Base-by-base conservation (phyloP, 2,113 vertebrate species). In the Loxodonta africana region DNA sequence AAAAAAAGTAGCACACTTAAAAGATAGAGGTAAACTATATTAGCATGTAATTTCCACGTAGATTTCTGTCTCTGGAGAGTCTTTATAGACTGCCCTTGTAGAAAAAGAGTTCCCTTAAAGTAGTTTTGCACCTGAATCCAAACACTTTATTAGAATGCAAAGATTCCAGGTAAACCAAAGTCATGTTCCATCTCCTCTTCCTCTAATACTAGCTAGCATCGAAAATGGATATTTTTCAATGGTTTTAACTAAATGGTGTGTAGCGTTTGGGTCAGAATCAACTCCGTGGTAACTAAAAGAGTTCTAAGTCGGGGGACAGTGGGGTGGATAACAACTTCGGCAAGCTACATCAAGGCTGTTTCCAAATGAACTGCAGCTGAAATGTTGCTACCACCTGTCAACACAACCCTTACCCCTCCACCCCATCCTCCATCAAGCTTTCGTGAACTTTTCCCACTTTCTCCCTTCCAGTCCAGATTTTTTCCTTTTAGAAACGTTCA, bases 91-190 rank as follows among this genome's bases (percentile, higher is more conserved):
- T 88, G 37, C n/a, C 57, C 53, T 48, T 26, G 30, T 4, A 91
- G 28, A 46, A 78, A 82, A 83, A 77, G 83, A 65, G n/a, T 84
- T 95, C 44, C 76, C 48, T 63, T 82, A 23, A 95, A 69, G 71
- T 20, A 69, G 46, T 33, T 88, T 78, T 46, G 21, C 21, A 48
- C 7, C 71, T 73, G 14, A 76, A 77, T 62, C 7, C 6, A 91
- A 81, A 85, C 63, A 46, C 2, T 46, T 9, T 41, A 88, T 73
- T 41, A 53, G 21, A 81, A 41, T 37, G 95, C 60, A 62, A 83
- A 95, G 85, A 89, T 90, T 82, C 5, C 26, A 69, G 37, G 51
- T 83, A 86, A 88, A 62, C 30, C 5, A 17, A 91, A 91, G 63
- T 69, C 11, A 57, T 80, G 25, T 77, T 90, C 60, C 71, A 33